A percentile compares a stretch with the other conserved stretches of the same genome.
These are phyloP conservation scores for Nestor notabilis DNA, from an alignment of 2,113 vertebrate species.

Conservation along the genomic window DNA sequence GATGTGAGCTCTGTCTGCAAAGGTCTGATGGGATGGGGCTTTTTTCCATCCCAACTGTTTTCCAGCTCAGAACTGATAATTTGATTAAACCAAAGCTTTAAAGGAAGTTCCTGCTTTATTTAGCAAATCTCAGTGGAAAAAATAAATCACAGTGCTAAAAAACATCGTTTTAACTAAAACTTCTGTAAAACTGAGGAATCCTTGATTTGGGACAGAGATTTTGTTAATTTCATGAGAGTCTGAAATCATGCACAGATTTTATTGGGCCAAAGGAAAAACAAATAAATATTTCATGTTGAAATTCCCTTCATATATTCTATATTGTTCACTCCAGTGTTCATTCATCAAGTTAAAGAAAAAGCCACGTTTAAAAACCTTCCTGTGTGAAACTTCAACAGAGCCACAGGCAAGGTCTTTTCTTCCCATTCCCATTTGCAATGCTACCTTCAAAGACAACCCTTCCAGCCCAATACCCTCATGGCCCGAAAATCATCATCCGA, in stretches of 20 bases:
- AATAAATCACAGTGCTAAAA: not conserved
- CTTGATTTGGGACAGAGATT: not conserved
- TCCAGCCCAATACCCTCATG: not conserved
- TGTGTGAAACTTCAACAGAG: not conserved
- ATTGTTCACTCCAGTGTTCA: not conserved
- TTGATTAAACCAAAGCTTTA: not conserved
- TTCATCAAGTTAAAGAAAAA: not conserved
- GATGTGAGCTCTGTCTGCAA: not conserved
- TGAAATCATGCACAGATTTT: not conserved
- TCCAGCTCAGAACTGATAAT: not conserved
- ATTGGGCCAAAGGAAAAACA: not conserved
- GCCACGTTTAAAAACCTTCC: not conserved
- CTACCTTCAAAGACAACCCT: not conserved
- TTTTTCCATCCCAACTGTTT: not conserved
- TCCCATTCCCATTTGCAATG: not conserved
- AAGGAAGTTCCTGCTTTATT: not conserved
- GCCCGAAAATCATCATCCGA: not conserved
- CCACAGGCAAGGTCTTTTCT: not conserved
- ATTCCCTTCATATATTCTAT: not conserved
- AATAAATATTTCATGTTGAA: not conserved
- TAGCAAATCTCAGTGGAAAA: not conserved
- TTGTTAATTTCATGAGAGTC: not conserved
- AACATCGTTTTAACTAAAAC: not conserved
- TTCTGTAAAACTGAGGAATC: not conserved
- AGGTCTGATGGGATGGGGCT: not conserved